Evolutionary conservation across 2,113 vertebrate species (phyloP).

Genomic region (Chascanopsetta lugubris): DNA sequence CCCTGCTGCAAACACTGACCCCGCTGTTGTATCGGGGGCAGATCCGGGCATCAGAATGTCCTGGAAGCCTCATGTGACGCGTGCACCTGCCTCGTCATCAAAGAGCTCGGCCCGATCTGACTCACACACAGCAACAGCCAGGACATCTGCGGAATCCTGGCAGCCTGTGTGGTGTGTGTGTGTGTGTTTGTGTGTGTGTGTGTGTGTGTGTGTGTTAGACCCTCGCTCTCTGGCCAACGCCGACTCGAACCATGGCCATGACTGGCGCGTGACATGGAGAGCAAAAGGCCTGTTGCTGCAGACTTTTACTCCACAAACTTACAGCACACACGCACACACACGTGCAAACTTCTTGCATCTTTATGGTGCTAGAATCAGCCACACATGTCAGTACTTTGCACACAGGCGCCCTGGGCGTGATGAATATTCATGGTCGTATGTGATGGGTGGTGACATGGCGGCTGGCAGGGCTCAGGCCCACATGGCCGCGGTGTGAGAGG

Average conservation of each 20-base stretch:
- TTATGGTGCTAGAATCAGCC: constrained; percentile 28
- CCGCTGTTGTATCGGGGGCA: constrained; percentile 58
- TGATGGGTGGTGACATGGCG: constrained; percentile 80
- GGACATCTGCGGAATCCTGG: constrained; percentile 78
- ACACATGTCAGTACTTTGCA: constrained; percentile 64
- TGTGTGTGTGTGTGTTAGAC: constrained; percentile 40
- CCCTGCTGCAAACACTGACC: background rate
- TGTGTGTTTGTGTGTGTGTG: constrained; percentile 4
- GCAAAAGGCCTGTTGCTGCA: constrained; percentile 41
- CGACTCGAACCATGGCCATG: constrained; percentile 49
- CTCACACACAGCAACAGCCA: constrained; percentile 69
- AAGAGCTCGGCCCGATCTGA: constrained; percentile 63
- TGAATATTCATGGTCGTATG: constrained; percentile 85
- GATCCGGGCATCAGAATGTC: constrained; percentile 51
- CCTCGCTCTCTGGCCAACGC: constrained; percentile 46
- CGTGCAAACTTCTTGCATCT: constrained; percentile 5
- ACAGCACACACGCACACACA: background rate
- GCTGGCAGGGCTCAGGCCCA: constrained; percentile 76
- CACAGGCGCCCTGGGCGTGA: constrained; percentile 62
- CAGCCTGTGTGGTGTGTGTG: constrained; percentile 8
- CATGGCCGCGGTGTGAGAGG: constrained; percentile 77
- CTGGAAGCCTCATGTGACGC: constrained; percentile 52
- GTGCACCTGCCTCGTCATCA: constrained; percentile 64
- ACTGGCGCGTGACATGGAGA: constrained; percentile 64
- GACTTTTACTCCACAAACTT: constrained; percentile 34